Percentiles rank a stretch among this genome's conserved stretches.
Evolutionary conservation across 2,888 invertebrate genomes (phyloP).

Genomic region (Ochropleura plecta): DNA sequence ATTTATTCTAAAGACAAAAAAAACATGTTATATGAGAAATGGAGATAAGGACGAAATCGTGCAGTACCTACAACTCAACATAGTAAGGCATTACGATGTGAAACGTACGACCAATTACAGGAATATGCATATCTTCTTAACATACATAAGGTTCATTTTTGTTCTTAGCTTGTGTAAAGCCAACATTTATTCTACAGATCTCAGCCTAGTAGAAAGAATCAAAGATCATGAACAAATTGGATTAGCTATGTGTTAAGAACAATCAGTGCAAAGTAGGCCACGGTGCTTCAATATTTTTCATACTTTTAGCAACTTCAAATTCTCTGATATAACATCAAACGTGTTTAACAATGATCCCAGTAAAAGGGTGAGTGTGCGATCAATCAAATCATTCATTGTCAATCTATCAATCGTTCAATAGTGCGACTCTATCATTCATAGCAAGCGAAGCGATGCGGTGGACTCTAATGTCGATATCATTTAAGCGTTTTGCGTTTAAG

Average conservation of each 20-base stretch:
- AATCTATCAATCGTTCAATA: constrained; percentile 44
- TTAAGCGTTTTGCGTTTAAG: constrained; percentile 71
- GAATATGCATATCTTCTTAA: not conserved
- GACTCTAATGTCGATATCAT: constrained; percentile 70
- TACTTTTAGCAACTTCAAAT: constrained; percentile 14
- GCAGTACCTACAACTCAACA: not conserved
- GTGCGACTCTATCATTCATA: constrained; percentile 58
- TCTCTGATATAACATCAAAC: constrained; percentile 19
- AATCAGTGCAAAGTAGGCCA: constrained; percentile 38
- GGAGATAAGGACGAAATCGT: not conserved
- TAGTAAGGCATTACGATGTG: not conserved
- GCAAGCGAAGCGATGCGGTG: constrained; percentile 84
- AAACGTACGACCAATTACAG: not conserved
- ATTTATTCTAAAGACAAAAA: not conserved
- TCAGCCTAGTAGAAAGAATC: not conserved
- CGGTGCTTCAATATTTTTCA: constrained; percentile 42
- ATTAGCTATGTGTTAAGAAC: constrained; percentile 41
- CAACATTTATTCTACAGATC: not conserved
- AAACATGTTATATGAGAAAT: not conserved
- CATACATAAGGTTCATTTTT: not conserved
- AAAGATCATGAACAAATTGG: constrained; percentile 6
- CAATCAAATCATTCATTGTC: constrained; percentile 38
- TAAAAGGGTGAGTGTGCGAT: constrained; percentile 45
- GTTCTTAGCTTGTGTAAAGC: not conserved
- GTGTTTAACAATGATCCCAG: constrained; percentile 47